Percentiles rank a stretch among this genome's conserved stretches.
phyloP scores from a whole-genome alignment of 2,888 invertebrate genomes.

The Brassicogethes aeneus region DNA sequence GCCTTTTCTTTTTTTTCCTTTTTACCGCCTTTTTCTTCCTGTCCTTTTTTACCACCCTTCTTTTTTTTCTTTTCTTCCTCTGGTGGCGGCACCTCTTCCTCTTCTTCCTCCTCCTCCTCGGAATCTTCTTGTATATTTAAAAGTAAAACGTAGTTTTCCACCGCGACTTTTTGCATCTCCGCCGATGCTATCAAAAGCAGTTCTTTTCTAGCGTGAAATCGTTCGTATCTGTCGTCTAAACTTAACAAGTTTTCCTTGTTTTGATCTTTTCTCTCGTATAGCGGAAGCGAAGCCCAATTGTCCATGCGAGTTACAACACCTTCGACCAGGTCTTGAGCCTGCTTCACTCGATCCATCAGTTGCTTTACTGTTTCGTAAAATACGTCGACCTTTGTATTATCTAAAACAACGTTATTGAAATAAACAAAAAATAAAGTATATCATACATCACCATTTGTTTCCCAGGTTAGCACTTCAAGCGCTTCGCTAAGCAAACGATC shows the following conservation, averaged over 20 bases:
- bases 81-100: slow-evolving; percentile 29
- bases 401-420: no score
- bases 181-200: slow-evolving; percentile 44
- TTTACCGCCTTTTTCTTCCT: slow-evolving; percentile 13
- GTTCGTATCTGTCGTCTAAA: slow-evolving; percentile 46
- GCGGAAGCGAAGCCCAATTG: slow-evolving; percentile 63
- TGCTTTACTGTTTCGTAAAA: slow-evolving; percentile 61
- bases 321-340: slow-evolving; percentile 58
- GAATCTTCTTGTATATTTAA: slow-evolving; percentile 46
- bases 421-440: background rate
- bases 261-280: slow-evolving; percentile 65
- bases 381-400: slow-evolving; percentile 51
- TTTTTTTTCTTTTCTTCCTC: slow-evolving; percentile 11
- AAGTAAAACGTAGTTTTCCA: slow-evolving; percentile 59
- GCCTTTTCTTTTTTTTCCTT: slow-evolving; percentile 15
- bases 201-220: slow-evolving; percentile 46
- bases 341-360: slow-evolving; percentile 58
- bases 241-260: slow-evolving; percentile 49
- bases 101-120: slow-evolving; percentile 9
- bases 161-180: slow-evolving; percentile 50
- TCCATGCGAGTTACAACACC: slow-evolving; percentile 49
- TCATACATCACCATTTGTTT: slow-evolving; percentile 57
- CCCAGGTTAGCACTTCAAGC: slow-evolving; percentile 68
- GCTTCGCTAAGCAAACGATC: slow-evolving; percentile 61
- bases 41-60: slow-evolving; percentile 13